A percentile compares a stretch with the other conserved stretches of the same genome.
These are phyloP conservation scores for Dynastes maya DNA, from an alignment of 2,888 invertebrate genomes.

Conservation along the genomic window DNA sequence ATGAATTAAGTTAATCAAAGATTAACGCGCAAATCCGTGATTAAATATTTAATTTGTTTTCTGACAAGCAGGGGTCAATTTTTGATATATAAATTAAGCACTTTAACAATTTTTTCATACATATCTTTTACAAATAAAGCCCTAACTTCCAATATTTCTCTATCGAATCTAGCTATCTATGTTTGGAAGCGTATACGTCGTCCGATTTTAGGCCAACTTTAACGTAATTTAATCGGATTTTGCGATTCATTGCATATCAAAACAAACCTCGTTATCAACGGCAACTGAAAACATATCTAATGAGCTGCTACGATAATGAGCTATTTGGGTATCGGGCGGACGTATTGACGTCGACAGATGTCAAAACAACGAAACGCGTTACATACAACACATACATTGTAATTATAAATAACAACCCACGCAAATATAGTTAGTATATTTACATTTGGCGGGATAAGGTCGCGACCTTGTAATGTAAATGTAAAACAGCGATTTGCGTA, in stretches of 20 bases:
- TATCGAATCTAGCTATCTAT: too few species aligned
- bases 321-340: conserved; percentile 1
- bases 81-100: too few species aligned
- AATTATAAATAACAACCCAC: conserved; percentile 15
- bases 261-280: neutral
- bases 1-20: too few species aligned
- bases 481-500: neutral
- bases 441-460: conserved; percentile 3
- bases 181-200: too few species aligned
- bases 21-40: too few species aligned
- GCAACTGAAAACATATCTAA: neutral
- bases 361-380: conserved; percentile 5
- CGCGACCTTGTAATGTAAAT: conserved; percentile 12
- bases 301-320: too few species aligned
- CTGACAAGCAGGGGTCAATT: too few species aligned
- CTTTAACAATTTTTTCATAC: too few species aligned
- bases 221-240: neutral
- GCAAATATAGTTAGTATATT: neutral
- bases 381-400: neutral
- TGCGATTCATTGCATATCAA: neutral
- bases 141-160: too few species aligned
- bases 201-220: neutral
- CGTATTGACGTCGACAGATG: conserved; percentile 6
- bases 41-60: too few species aligned
- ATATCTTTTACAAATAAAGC: too few species aligned